Evolutionary conservation across 1,140 invertebrate species (phyloP).

Genomic region (Drosophila pectinifera): DNA sequence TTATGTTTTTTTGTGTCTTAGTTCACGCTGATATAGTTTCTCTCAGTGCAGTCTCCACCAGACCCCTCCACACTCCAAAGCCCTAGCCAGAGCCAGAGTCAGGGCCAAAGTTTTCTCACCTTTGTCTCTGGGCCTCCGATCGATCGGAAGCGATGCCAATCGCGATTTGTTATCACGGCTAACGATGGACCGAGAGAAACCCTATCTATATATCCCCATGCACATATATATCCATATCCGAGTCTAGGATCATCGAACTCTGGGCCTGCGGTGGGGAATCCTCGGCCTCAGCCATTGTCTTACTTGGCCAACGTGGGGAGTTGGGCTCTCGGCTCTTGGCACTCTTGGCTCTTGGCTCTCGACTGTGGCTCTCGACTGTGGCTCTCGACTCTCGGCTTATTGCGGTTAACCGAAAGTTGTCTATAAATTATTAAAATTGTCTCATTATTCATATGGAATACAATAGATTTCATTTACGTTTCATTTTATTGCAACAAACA

Average conservation of each 20-base stretch:
- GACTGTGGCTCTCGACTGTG: conserved; percentile 1
- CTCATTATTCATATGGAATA: conserved; percentile 84
- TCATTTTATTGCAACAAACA: conserved; percentile 81
- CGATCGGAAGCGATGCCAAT: conserved; percentile 78
- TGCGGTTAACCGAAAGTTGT: conserved; percentile 82
- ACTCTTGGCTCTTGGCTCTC: conserved; percentile 24
- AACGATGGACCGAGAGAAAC: conserved; percentile 61
- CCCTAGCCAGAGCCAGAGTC: not conserved
- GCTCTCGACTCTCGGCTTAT: conserved; percentile 18
- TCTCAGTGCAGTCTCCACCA: not conserved
- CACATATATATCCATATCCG: conserved; percentile 44
- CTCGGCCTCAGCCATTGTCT: conserved; percentile 37
- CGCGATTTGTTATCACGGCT: conserved; percentile 77
- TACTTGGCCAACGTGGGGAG: conserved; percentile 3
- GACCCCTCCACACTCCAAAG: not conserved
- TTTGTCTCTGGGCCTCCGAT: conserved; percentile 57
- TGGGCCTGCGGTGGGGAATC: conserved; percentile 44
- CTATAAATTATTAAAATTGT: conserved; percentile 85
- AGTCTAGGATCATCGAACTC: conserved; percentile 79
- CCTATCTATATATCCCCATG: conserved; percentile 15
- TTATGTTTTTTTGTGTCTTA: not conserved
- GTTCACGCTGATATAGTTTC: not conserved
- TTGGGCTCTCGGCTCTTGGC: no score
- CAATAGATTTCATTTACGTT: conserved; percentile 83
- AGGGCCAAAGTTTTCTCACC: conserved; percentile 66